Evolutionary conservation across 2,797 vertebrate species (phyloP), one percentile per base, ranked within the genome.

Genomic region (Podargus strigoides): DNA sequence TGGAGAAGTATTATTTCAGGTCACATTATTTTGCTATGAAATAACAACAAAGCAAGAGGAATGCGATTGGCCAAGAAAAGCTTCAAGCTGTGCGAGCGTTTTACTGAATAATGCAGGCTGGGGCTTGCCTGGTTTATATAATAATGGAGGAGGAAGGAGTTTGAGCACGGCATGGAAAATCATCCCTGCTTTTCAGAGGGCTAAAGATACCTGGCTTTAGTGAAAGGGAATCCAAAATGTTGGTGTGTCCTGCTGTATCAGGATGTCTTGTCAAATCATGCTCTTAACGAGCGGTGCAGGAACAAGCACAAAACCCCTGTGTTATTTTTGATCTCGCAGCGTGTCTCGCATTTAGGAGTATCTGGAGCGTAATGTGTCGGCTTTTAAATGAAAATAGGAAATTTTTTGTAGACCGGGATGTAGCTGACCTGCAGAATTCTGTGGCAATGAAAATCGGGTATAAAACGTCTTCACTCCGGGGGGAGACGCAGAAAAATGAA

Each of bases 21-120:
- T 92, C 92, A 87, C 46, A 50, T 94, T 81, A 86, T 82, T 93
- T 89, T 81, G 87, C 96, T 96, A 92, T 30, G 85, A 95, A 93
- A 95, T 93, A 91, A 85, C 87, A 95, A 50, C 79, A 92, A 37
- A 93, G 89, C 63, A 19, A 46, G 79, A 81, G 89, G 85, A 93
- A 63, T n/a, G 76, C 5, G 85, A 93, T 90, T 93, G 92, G 94
- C 88, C 63, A 37, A 82, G 69, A 49, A 59, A 36, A 70, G 87
- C 85, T 92, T 92, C 94, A 91, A 87, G 83, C 91, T 78, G 83
- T 69, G 93, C 3, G 53, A 85, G 72, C 6, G 3, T 64, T 89
- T 63, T 67, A 49, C 60, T 87, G 93, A 87, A 68, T 67, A 87
- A 64, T 26, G 49, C 92, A 94, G 92, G 96, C 94, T 6, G 66